Evolutionary conservation across 2,113 vertebrate species (phyloP), one percentile per base, ranked within the genome.

Genomic region (Gymnobelideus leadbeateri): DNA sequence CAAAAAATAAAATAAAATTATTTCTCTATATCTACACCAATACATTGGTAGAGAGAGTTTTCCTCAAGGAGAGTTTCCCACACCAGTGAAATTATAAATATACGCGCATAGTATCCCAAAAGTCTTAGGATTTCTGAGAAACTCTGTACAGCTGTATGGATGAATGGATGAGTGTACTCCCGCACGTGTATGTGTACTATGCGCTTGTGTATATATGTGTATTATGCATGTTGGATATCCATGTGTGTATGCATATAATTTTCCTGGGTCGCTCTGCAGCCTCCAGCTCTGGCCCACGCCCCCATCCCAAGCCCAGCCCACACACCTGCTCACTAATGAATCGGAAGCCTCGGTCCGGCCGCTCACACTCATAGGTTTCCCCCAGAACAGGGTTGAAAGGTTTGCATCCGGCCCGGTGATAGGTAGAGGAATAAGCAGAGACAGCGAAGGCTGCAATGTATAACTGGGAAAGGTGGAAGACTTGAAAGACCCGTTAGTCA

Each of bases 351-450:
- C 99, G 97, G 96, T 99, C 99, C 0, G 99, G 99, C 91, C 99
- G 97, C 93, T 98, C 96, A 8, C 98, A 99, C 98, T 99, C 99
- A 0, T 99, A 99, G 0, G 99, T 99, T 98, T 99, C 99, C 19
- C 99, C 99, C 84, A 99, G 98, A 94, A 99, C 98, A 0, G 99
- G 99, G 98, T 99, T 99, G 98, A 99, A 99, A 84, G 99, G 99
- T 94, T 99, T 99, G 98, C 99, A 99, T 95, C 99, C 98, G 12
- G 99, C 98, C 37, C 99, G 99, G 98, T 99, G 99, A 77, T 99
- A 98, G 0, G 99, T 99, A 98, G 99, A 99, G 51, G 99, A 99
- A 26, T 99, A 99, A 95, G 99, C 99, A 0, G 99, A 99, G 90
- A 99, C 99, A 0, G 99, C 99, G 10, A 99, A 99, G 16, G 98